Conservation (phyloP, 2,888 invertebrate species). For the Cantharis nigra region DNA sequence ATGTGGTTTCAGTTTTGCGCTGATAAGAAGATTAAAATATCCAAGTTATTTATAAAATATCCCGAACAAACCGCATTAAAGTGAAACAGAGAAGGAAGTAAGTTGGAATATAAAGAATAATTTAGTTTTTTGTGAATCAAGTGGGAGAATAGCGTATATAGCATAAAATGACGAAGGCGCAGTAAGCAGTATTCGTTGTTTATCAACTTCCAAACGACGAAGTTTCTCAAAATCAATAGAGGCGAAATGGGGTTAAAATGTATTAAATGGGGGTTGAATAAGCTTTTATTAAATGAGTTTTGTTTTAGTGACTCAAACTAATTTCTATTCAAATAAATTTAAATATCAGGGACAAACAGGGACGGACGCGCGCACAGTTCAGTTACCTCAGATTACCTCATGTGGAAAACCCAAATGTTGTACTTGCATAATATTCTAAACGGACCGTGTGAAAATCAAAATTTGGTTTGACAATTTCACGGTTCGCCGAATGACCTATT, state of each 20-base stretch:
- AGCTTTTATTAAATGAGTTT: too few relatives aligned
- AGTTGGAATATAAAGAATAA: background rate
- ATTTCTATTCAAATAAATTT: background rate
- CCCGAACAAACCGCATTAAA: background rate
- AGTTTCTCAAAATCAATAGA: background rate
- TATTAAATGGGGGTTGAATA: background rate
- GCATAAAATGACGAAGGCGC: background rate
- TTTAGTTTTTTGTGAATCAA: background rate
- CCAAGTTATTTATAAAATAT: background rate
- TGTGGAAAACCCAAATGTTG: background rate
- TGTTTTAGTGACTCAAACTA: background rate
- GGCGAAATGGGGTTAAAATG: background rate
- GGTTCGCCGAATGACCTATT: background rate
- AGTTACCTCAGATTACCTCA: background rate
- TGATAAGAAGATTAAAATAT: background rate
- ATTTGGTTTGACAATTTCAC: background rate
- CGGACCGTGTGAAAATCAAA: background rate
- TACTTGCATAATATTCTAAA: background rate
- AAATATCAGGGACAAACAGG: background rate
- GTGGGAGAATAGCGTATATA: background rate
- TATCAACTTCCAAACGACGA: background rate
- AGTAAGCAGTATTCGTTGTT: background rate
- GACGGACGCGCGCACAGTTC: background rate
- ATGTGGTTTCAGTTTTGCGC: background rate
- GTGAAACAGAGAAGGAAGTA: background rate